Conservation (phyloP, 2,113 vertebrate species). For the Nothocercus nigrocapillus region DNA sequence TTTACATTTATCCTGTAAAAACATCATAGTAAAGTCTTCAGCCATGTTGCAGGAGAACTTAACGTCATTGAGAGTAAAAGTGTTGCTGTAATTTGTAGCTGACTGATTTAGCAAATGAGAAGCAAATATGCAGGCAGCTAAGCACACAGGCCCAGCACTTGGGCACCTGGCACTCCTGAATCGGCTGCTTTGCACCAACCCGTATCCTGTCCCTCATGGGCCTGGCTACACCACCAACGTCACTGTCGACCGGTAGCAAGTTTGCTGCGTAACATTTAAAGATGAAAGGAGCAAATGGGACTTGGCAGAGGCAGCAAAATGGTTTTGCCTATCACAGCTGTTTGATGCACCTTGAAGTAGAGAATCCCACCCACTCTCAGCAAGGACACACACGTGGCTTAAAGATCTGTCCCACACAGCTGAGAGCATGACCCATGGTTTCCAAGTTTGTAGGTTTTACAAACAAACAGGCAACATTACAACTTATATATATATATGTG, state of each 20-base stretch:
- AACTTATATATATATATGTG: no score
- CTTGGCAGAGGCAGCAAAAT: background rate
- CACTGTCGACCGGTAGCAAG: background rate
- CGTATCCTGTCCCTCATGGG: background rate
- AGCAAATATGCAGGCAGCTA: background rate
- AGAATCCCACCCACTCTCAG: background rate
- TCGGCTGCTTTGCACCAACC: background rate
- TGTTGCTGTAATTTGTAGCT: background rate
- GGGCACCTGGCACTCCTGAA: background rate
- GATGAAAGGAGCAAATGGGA: background rate
- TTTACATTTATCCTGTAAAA: background rate
- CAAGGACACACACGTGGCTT: background rate
- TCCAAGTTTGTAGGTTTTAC: background rate
- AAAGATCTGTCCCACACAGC: background rate
- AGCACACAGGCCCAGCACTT: background rate
- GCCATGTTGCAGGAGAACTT: background rate
- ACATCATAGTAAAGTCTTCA: background rate
- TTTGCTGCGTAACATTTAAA: background rate
- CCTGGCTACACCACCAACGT: background rate
- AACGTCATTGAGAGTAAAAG: background rate
- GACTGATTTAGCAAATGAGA: background rate
- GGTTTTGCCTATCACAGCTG: background rate
- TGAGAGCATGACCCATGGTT: background rate
- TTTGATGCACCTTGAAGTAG: background rate
- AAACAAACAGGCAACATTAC: background rate